Base-by-base conservation (phyloP, 2,888 invertebrate species). In the Acanthococcus lagerstroemiae region DNA sequence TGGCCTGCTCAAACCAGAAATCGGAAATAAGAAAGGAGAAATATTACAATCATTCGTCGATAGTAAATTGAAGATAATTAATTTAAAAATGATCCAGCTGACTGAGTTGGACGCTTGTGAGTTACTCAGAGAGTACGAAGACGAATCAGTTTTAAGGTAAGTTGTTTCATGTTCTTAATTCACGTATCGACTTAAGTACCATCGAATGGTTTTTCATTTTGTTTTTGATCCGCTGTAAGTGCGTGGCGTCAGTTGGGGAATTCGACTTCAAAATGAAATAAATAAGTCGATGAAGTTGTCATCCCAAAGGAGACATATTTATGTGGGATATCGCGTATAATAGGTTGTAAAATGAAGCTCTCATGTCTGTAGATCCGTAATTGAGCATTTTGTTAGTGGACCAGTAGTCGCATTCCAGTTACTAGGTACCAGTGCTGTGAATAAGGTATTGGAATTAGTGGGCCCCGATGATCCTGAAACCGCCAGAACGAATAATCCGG, bases 1-100 rank as follows among this genome's bases (percentile, higher is more conserved):
- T 76, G 84, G 83, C 3, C 76, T 95, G 70, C 78, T 95, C 7
- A 91, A 90, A 75, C 88, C 90, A 7, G 79, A 84, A 67, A 82
- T 84, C 7, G 78, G 86, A 22, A 78, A 81, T 21, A 82, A 83
- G 73, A 79, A 86, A 70, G 92, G 93, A 0, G 83, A 85, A 72
- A 85, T 95, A 65, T 72, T 95, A 0, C 83, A 82, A 58, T 76
- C 81, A 24, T 81, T 94, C 15, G 77, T 82, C 72, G 79, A 83
- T 3, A 78, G 74, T 66, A 72, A 77, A 55, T 79, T 82, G 69
- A 76, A 77, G 55, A 76, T 92, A 55, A 82, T 83, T 26, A 84
- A 85, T 73, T 80, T 90, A 72, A 83, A 86, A 72, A 90, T 90
- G 84, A 80, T 85, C 4, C 78, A 78, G 44, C 77, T 94, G 15